Base-by-base conservation (phyloP, 2,888 invertebrate species). In the Sarcophaga caerulescens region DNA sequence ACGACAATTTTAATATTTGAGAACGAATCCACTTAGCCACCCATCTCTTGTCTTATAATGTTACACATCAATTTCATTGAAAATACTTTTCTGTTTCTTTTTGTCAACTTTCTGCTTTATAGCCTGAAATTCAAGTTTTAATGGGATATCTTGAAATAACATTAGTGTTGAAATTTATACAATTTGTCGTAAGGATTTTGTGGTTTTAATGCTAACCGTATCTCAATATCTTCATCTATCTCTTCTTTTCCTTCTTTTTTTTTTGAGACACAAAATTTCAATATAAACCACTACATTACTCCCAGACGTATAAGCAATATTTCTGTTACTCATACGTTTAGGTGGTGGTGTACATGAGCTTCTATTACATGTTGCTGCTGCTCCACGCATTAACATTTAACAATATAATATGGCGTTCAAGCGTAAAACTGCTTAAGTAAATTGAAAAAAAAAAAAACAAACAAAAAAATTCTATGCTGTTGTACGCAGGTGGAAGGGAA, bases 401-500 rank as follows among this genome's bases (percentile, higher is more conserved):
- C 91, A 91, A 89, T 89, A 89, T 91, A 90, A 90, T 89, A 88
- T 88, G 90, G 90, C 90, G 90, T 90, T 91, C 90, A 89, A 91
- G 89, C 91, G 90, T 90, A 89, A 91, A 92, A 91, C 90, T 91
- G 90, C 91, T 91, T 90, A 90, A 90, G 90, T 90, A 91, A 91
- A 90, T 91, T 91, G 90, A 89, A 89, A 87, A 75, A 35, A 35
- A 35, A 35, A 35, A 8, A 35, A 0, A 35, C 1, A 35, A 35
- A 35, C 5, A 35, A 35, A 35, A 35, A 68, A 66, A 75, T 74
- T 77, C 69, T 80, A n/a, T n/a, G n/a, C n/a, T n/a, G n/a, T n/a
- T n/a, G n/a, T n/a, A n/a, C n/a, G n/a, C n/a, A n/a, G n/a, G 47
- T 19, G n/a, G 2, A 73, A 35, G 60, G 12, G 66, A 74, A 62